Percentiles rank a stretch among this genome's conserved stretches.
Conservation (phyloP, 2,888 invertebrate species). For the Epirrhoe tristata region DNA sequence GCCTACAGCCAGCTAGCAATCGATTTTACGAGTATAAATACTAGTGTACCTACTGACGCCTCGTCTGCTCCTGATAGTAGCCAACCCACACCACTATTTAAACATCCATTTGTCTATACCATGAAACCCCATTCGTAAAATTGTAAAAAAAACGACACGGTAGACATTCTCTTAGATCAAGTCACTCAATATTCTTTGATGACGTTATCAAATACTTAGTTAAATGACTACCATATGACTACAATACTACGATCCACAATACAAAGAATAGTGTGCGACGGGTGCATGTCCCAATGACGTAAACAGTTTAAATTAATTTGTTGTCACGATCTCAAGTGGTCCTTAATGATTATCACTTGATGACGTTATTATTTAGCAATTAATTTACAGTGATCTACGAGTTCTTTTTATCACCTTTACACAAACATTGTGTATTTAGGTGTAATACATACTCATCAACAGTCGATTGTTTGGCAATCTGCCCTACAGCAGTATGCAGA, state of each 20-base stretch:
- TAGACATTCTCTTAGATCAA: no score
- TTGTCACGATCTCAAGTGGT: constrained; percentile 37
- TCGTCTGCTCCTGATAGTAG: not conserved
- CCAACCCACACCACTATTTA: not conserved
- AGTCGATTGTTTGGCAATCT: constrained; percentile 7
- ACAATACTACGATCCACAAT: not conserved
- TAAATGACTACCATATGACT: no score
- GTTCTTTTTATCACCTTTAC: constrained; percentile 1
- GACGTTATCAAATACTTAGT: not conserved
- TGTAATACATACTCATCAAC: not conserved
- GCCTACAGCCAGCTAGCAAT: no score
- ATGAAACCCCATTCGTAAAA: no score
- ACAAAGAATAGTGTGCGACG: constrained; percentile 3
- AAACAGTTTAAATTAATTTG: constrained; percentile 36
- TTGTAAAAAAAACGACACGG: no score
- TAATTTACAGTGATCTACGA: constrained; percentile 20
- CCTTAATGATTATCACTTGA: constrained; percentile 30
- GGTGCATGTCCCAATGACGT: constrained; percentile 30
- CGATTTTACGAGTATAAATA: no score
- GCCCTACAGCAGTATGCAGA: constrained; percentile 1
- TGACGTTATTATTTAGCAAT: constrained; percentile 33
- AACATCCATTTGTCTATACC: no score
- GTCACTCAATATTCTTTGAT: not conserved
- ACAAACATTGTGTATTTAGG: not conserved
- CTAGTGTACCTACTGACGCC: not conserved